Percentiles rank a stretch among this genome's conserved stretches.
phyloP scores from a whole-genome alignment of 2,888 invertebrate species.

The Apamea epomidion region DNA sequence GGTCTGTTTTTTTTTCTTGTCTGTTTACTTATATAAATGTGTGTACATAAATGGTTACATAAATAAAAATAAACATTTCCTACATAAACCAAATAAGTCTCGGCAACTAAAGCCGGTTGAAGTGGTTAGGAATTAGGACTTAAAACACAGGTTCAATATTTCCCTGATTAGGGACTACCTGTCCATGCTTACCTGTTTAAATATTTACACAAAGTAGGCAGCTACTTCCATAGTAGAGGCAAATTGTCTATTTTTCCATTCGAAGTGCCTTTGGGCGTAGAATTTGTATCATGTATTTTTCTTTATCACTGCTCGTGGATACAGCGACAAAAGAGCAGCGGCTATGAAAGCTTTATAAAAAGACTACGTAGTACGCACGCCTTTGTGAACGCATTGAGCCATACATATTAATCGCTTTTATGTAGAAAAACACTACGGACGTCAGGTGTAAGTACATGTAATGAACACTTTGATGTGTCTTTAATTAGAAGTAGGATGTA shows the following conservation, averaged over 20 bases:
- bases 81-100: slow-evolving; percentile 9
- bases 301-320: slow-evolving; percentile 73
- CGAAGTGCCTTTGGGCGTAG: slow-evolving; percentile 31
- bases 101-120: slow-evolving; percentile 14
- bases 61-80: slow-evolving; percentile 10
- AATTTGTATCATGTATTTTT: slow-evolving; percentile 58
- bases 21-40: too few species aligned
- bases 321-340: slow-evolving; percentile 48
- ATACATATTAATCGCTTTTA: slow-evolving; percentile 80
- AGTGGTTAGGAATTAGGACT: slow-evolving; percentile 14
- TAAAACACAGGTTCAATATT: slow-evolving; percentile 31
- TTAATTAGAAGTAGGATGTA: slow-evolving; percentile 3
- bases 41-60: too few species aligned
- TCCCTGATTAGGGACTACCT: slow-evolving; percentile 24
- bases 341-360: slow-evolving; percentile 80
- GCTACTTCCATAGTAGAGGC: slow-evolving; percentile 27
- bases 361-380: slow-evolving; percentile 70
- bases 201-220: slow-evolving; percentile 47
- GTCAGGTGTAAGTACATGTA: slow-evolving; percentile 29
- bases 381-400: slow-evolving; percentile 83
- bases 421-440: slow-evolving; percentile 72
- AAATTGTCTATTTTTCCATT: slow-evolving; percentile 51
- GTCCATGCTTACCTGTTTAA: slow-evolving; percentile 33
- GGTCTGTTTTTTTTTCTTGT: too few species aligned
- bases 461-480: slow-evolving; percentile 37